Percentiles rank a stretch among this genome's conserved stretches.
phyloP scores from a whole-genome alignment of 2,888 invertebrate species.

The Dryocosmus kuriphilus region DNA sequence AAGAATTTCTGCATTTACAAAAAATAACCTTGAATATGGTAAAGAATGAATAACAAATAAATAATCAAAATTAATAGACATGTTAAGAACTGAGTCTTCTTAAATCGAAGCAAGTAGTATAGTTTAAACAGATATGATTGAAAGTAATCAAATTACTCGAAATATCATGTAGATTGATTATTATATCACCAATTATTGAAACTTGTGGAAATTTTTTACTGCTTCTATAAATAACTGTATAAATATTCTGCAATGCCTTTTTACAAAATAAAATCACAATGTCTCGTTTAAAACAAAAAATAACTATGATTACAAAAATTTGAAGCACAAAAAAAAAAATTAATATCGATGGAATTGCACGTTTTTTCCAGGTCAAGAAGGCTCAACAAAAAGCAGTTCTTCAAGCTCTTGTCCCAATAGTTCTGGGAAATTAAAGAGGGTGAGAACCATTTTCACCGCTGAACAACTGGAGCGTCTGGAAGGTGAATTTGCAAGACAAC shows the following conservation, averaged over 20 bases:
- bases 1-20: neutral
- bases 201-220: neutral
- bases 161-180: too few species aligned
- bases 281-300: too few species aligned
- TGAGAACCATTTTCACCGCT: slow-evolving; percentile 97
- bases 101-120: neutral
- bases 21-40: neutral
- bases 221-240: too few species aligned
- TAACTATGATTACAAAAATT: neutral
- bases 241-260: too few species aligned
- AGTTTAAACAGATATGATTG: too few species aligned
- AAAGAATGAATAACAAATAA: neutral
- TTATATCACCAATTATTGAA: neutral
- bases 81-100: neutral
- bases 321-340: neutral
- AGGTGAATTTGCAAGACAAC: slow-evolving; percentile 96
- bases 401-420: slow-evolving; percentile 74
- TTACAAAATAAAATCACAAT: too few species aligned
- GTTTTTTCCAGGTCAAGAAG: slow-evolving; percentile 73
- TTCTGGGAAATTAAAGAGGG: slow-evolving; percentile 88
- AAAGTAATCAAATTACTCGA: too few species aligned
- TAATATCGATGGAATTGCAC: neutral
- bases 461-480: slow-evolving; percentile 96
- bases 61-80: neutral
- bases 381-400: slow-evolving; percentile 74